phyloP scores from a whole-genome alignment of 1,140 invertebrate species.

The Danaus plexippus region DNA sequence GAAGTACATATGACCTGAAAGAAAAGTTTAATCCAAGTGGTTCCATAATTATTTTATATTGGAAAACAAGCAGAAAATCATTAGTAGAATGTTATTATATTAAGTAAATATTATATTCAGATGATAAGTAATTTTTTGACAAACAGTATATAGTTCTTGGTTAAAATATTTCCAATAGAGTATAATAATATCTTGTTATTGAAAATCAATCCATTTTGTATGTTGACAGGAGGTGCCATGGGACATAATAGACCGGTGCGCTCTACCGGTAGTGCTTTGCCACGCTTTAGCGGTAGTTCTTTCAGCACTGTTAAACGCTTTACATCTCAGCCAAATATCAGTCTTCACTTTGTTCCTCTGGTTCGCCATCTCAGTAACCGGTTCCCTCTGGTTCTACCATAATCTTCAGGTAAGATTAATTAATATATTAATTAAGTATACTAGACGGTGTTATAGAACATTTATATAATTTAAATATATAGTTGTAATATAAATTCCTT shows the following conservation, averaged over 20 bases:
- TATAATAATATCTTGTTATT: neutral
- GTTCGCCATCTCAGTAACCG: slow-evolving; percentile 78
- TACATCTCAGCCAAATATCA: slow-evolving; percentile 81
- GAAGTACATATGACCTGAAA: no score
- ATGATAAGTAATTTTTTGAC: no score
- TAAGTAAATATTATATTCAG: no score
- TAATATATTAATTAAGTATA: neutral
- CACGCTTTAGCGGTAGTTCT: slow-evolving; percentile 82
- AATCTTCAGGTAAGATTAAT: slow-evolving; percentile 80
- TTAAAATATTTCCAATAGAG: no score
- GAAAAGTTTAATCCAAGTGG: no score
- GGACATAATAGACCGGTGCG: slow-evolving; percentile 84
- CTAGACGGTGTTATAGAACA: neutral
- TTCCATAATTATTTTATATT: no score
- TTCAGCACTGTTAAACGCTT: slow-evolving; percentile 78
- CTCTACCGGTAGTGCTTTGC: slow-evolving; percentile 83
- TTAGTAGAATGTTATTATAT: no score
- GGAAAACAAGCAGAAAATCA: no score
- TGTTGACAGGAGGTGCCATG: slow-evolving; percentile 76
- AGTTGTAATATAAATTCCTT: no score
- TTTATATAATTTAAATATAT: no score
- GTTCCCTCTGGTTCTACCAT: slow-evolving; percentile 83
- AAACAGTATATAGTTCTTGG: no score
- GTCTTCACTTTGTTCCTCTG: slow-evolving; percentile 83
- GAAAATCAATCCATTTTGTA: neutral